Percentiles rank a stretch among this genome's conserved stretches.
Evolutionary conservation across 2,113 vertebrate genomes (phyloP).

Genomic region (Hiodon tergisus): DNA sequence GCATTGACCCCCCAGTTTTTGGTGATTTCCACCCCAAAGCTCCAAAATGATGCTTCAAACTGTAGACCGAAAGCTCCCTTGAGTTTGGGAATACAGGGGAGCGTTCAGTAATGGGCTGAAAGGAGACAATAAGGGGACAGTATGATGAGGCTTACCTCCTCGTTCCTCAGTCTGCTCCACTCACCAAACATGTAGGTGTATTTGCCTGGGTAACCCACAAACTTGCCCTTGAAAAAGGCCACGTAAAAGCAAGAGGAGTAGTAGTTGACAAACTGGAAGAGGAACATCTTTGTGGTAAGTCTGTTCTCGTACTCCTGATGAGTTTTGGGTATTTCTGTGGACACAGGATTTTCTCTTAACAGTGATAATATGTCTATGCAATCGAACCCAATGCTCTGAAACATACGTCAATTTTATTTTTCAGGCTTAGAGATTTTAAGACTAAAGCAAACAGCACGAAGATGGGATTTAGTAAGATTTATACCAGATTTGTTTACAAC

Average conservation of each 20-base stretch:
- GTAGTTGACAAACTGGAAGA: slow-evolving; percentile 98
- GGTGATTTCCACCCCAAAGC: too few relatives aligned
- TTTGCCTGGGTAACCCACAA: slow-evolving; percentile 71
- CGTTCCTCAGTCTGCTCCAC: slow-evolving; percentile 65
- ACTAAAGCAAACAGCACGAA: too few relatives aligned
- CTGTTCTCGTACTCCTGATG: slow-evolving; percentile 95
- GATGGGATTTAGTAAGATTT: too few relatives aligned
- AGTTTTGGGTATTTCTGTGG: slow-evolving; percentile 89
- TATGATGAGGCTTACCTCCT: slow-evolving; percentile 64
- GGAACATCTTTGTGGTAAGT: slow-evolving; percentile 96
- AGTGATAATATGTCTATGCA: neutral
- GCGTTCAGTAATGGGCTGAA: neutral
- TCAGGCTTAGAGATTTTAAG: too few relatives aligned
- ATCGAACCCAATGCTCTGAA: too few relatives aligned
- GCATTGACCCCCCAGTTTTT: too few relatives aligned
- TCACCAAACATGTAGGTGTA: slow-evolving; percentile 73
- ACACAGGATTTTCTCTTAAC: slow-evolving; percentile 41
- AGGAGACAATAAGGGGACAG: neutral
- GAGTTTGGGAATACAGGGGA: too few relatives aligned
- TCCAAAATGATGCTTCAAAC: too few relatives aligned
- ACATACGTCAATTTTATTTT: too few relatives aligned
- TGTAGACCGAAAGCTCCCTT: too few relatives aligned
- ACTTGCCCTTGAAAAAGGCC: slow-evolving; percentile 97
- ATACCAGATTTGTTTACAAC: too few relatives aligned
- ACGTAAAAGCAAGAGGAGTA: slow-evolving; percentile 98